Percentiles rank a stretch among this genome's conserved stretches.
phyloP scores from a whole-genome alignment of 2,888 invertebrate species.

The Machimus atricapillus region DNA sequence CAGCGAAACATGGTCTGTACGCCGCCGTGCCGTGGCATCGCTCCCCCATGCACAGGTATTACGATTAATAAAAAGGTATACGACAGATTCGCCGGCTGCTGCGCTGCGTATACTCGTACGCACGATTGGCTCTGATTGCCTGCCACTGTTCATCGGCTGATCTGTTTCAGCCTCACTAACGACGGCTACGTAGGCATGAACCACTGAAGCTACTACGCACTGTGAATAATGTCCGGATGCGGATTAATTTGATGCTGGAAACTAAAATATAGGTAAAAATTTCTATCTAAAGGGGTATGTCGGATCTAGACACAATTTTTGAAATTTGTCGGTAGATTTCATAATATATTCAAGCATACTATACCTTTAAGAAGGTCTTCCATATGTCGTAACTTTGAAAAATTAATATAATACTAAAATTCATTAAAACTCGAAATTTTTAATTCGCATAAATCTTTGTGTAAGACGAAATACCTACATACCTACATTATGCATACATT shows the following conservation, averaged over 20 bases:
- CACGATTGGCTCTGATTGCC: constrained; percentile 23
- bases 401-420: too few relatives aligned
- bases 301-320: too few relatives aligned
- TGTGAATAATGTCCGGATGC: not conserved
- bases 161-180: not conserved
- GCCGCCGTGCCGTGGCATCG: not conserved
- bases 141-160: constrained; percentile 9
- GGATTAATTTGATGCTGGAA: not conserved
- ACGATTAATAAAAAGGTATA: not conserved
- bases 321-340: too few relatives aligned
- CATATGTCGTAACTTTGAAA: too few relatives aligned
- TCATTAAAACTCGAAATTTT: too few relatives aligned
- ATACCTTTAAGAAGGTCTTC: too few relatives aligned
- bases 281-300: not conserved
- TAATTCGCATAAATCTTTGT: too few relatives aligned
- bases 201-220: not conserved
- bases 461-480: too few relatives aligned
- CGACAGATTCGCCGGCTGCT: not conserved
- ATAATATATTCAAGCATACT: too few relatives aligned
- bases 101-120: not conserved
- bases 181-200: not conserved
- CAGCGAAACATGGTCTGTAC: not conserved
- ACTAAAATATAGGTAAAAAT: not conserved
- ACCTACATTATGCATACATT: too few relatives aligned
- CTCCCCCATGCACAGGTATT: not conserved